Evolutionary conservation across 2,888 invertebrate genomes (phyloP), one percentile per base, ranked within the genome.

Genomic region (Ectemnius cavifrons): DNA sequence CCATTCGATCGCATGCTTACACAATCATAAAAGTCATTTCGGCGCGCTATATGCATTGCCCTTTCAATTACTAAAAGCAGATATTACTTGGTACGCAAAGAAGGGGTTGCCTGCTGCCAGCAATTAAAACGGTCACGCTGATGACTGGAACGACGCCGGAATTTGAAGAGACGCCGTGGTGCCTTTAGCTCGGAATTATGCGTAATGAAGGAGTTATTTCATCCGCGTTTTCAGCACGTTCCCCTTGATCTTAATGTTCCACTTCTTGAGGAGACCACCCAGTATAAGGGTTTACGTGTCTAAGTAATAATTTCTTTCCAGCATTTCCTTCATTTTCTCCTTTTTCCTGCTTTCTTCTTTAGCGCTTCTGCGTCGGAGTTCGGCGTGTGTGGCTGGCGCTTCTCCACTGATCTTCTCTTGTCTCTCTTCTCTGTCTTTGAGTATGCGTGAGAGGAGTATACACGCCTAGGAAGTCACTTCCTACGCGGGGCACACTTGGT

Each of bases 251-350:
- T 37, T 37, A 37, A 37, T 37, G 37, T 37, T 37, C 37, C 37
- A 37, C 8, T 37, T 37, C 37, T 37, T 11, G 37, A 37, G 1
- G 52, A 13, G 52, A 52, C 52, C 52, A 52, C 52, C 52, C 52
- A 52, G 52, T 4, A 52, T 52, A 52, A 52, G 6, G 52, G 1
- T 52, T 16, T 16, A 52, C n/a, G 65, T 66, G 65, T 63, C 37
- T 46, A 16, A 47, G 65, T 62, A 62, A 75, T 75, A 71, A 75
- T 75, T 75, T 75, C 75, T 75, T 77, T 71, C 65, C 59, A 67
- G 63, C 71, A 63, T 70, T 69, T 69, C 57, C 59, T 70, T 27
- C 46, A 45, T 63, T 75, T 77, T 71, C 67, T 68, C 57, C 62
- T 57, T 68, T 77, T 72, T 71, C 57, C 63, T 5, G 60, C 37